Percentiles rank a stretch among this genome's conserved stretches.
Evolutionary conservation across 2,888 invertebrate genomes (phyloP).

Genomic region (Odiellus spinosus): DNA sequence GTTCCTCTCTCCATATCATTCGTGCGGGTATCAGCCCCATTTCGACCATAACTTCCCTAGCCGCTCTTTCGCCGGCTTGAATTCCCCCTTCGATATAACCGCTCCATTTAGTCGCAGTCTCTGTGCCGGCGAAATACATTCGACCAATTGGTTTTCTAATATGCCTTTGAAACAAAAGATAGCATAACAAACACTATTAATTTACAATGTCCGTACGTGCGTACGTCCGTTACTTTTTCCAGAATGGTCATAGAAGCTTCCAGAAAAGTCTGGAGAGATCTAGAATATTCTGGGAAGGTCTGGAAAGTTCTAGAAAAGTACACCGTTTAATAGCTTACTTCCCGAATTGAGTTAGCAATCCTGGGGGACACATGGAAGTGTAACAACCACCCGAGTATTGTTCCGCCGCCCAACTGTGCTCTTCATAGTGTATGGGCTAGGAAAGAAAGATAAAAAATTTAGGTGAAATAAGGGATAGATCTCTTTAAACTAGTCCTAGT

Average conservation of each 20-base stretch:
- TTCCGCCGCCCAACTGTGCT: slow-evolving; percentile 28
- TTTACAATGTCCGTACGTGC: too few relatives aligned
- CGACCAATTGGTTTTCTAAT: slow-evolving; percentile 24
- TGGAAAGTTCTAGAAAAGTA: too few relatives aligned
- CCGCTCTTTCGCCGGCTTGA: slow-evolving; percentile 15
- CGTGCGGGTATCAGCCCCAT: slow-evolving; percentile 12
- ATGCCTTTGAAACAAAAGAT: slow-evolving; percentile 22
- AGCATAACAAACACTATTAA: too few relatives aligned
- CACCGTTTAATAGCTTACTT: too few relatives aligned
- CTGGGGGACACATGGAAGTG: slow-evolving; percentile 27
- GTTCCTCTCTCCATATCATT: slow-evolving; percentile 1
- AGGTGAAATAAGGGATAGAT: not conserved
- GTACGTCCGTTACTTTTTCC: not conserved
- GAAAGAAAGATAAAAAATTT: not conserved
- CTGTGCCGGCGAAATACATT: slow-evolving; percentile 17
- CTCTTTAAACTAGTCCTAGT: not conserved
- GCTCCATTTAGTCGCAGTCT: slow-evolving; percentile 16
- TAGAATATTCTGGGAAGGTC: too few relatives aligned
- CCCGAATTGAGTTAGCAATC: slow-evolving; percentile 27
- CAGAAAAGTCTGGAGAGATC: too few relatives aligned
- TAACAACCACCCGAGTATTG: slow-evolving; percentile 30
- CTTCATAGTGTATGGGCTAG: slow-evolving; percentile 22
- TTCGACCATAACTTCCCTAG: slow-evolving; percentile 12
- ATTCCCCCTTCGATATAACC: slow-evolving; percentile 18
- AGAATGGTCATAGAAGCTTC: too few relatives aligned